Evolutionary conservation across 2,888 invertebrate species (phyloP).

Genomic region (Sphinx pinastri): DNA sequence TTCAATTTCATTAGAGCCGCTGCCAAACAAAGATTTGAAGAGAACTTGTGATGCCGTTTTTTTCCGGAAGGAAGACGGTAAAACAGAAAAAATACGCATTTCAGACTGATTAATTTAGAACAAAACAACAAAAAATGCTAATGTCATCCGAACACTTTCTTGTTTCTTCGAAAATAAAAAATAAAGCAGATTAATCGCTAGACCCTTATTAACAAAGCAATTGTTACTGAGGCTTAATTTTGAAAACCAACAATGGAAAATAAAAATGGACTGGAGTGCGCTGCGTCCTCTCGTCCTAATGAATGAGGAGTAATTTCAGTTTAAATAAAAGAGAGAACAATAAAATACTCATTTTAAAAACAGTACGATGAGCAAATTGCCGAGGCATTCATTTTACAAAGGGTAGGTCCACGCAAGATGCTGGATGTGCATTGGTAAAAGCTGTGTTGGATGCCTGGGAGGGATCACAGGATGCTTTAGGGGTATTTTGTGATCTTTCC

Average conservation of each 20-base stretch:
- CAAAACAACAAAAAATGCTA: constrained; percentile 46
- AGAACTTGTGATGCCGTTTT: constrained; percentile 18
- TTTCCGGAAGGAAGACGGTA: constrained; percentile 15
- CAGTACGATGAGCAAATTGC: constrained; percentile 75
- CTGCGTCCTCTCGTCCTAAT: constrained; percentile 72
- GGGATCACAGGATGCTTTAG: too few relatives aligned
- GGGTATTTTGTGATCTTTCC: too few relatives aligned
- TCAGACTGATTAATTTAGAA: constrained; percentile 49
- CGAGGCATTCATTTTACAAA: constrained; percentile 70
- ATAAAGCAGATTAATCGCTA: constrained; percentile 67
- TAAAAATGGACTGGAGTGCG: constrained; percentile 75
- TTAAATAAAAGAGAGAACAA: constrained; percentile 79
- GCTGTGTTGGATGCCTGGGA: too few relatives aligned
- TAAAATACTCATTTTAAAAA: constrained; percentile 77
- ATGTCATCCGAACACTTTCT: constrained; percentile 51
- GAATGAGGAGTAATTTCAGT: constrained; percentile 81
- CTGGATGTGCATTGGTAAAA: too few relatives aligned
- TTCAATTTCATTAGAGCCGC: constrained; percentile 25
- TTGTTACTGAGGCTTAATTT: constrained; percentile 79
- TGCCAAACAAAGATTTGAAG: constrained; percentile 24
- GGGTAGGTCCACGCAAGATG: too few relatives aligned
- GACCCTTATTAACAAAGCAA: constrained; percentile 80
- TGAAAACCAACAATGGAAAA: constrained; percentile 80
- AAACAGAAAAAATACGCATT: constrained; percentile 39
- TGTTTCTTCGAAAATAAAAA: constrained; percentile 57